A percentile compares a stretch with the other conserved stretches of the same genome.
These are phyloP conservation scores for Intellagama lesueurii DNA, from an alignment of 2,797 vertebrate genomes.

Conservation along the genomic window DNA sequence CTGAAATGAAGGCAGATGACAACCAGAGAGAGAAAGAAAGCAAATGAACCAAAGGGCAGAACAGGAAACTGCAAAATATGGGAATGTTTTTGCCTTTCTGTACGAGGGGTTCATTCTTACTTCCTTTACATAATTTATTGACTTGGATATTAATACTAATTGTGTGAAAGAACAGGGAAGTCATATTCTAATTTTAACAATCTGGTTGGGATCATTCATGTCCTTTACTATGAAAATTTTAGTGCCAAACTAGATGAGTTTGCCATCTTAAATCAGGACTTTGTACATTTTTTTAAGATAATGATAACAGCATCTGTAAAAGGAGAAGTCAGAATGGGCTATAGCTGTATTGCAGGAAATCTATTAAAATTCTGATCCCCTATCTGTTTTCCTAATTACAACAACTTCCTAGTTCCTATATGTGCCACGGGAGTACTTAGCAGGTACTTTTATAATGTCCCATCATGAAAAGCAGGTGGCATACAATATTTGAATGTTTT, in stretches of 20 bases:
- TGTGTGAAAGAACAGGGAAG: constrained; percentile 37
- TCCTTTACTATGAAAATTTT: not conserved
- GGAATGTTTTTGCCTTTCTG: not conserved
- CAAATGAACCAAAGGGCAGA: not conserved
- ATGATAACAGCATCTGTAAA: not conserved
- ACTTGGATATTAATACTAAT: constrained; percentile 29
- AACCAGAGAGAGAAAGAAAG: constrained; percentile 27
- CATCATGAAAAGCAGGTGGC: too few species aligned
- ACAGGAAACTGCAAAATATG: constrained; percentile 24
- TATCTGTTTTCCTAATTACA: not conserved
- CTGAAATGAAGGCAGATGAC: constrained; percentile 56
- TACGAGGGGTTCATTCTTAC: constrained; percentile 37
- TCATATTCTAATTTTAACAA: not conserved
- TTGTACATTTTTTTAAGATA: not conserved
- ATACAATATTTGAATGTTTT: not conserved
- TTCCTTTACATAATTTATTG: constrained; percentile 40
- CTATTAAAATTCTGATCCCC: too few species aligned
- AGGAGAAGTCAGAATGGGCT: not conserved
- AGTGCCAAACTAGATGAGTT: not conserved
- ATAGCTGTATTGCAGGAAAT: not conserved
- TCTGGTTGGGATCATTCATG: not conserved
- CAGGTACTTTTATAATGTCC: too few species aligned
- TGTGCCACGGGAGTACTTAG: not conserved
- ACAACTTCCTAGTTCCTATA: not conserved
- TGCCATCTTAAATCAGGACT: not conserved